Percentiles rank a stretch among this genome's conserved stretches.
phyloP scores from a whole-genome alignment of 2,113 vertebrate genomes.

The Neolamprologus kungweensis region DNA sequence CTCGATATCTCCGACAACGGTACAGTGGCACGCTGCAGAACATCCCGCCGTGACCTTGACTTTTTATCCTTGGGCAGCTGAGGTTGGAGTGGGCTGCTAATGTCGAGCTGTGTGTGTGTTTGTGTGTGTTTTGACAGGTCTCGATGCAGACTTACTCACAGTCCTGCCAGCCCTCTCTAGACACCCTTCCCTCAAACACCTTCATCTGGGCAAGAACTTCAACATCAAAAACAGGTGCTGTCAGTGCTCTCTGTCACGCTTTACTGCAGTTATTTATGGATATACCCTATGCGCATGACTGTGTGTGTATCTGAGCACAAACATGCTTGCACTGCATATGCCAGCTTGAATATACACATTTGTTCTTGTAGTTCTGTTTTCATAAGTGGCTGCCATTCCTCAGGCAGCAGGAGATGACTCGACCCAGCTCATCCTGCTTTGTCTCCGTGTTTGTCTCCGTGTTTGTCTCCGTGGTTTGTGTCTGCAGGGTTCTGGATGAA shows the following conservation, averaged over 20 bases:
- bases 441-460: neutral
- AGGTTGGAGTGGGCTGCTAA: neutral
- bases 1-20: constrained; percentile 84
- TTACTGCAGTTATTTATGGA: neutral
- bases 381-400: neutral
- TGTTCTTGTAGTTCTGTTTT: constrained; percentile 8
- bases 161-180: constrained; percentile 77
- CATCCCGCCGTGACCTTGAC: constrained; percentile 14
- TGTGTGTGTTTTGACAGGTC: constrained; percentile 58
- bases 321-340: neutral
- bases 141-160: constrained; percentile 78
- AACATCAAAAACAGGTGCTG: constrained; percentile 81
- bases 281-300: neutral
- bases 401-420: constrained; percentile 24
- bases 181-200: constrained; percentile 79
- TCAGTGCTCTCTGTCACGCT: neutral
- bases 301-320: neutral
- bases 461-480: neutral
- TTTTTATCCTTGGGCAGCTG: neutral
- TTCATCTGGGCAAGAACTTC: constrained; percentile 83
- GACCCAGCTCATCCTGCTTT: neutral
- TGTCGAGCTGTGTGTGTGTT: neutral
- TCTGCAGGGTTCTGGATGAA: constrained; percentile 79
- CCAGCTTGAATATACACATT: neutral
- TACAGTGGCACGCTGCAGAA: constrained; percentile 29